phyloP scores from a whole-genome alignment of 2,113 vertebrate genomes.

The Leucosticte australis region DNA sequence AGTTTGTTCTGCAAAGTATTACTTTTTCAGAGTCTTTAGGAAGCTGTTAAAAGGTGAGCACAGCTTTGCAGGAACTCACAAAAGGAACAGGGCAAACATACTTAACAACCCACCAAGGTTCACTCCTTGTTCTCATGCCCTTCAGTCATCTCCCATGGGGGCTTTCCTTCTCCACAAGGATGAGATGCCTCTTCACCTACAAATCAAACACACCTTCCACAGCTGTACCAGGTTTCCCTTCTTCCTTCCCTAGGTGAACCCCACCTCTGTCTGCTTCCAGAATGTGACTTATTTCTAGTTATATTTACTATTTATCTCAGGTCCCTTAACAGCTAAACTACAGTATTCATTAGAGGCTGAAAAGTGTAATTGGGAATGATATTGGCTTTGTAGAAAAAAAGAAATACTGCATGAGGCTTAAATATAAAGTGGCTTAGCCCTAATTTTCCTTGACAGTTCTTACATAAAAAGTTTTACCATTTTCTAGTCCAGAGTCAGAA shows the following conservation, averaged over 20 bases:
- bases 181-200: neutral
- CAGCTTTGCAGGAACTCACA: neutral
- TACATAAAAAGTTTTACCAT: conserved; percentile 30
- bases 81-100: neutral
- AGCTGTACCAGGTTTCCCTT: neutral
- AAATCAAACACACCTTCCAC: neutral
- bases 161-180: neutral
- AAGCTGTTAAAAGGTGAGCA: neutral
- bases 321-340: neutral
- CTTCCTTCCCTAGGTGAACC: neutral
- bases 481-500: conserved; percentile 22
- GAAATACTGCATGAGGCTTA: neutral
- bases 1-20: neutral
- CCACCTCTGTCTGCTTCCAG: neutral
- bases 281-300: neutral
- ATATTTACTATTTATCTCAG: neutral
- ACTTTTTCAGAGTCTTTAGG: neutral
- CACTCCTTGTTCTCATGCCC: fast-evolving
- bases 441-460: conserved; percentile 39
- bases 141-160: neutral
- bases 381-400: neutral
- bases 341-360: neutral
- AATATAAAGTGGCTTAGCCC: conserved; percentile 21
- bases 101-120: neutral
- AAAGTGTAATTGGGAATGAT: neutral